Evolutionary conservation across 2,888 invertebrate genomes (phyloP).

Genomic region (Stictocephala bisonia): DNA sequence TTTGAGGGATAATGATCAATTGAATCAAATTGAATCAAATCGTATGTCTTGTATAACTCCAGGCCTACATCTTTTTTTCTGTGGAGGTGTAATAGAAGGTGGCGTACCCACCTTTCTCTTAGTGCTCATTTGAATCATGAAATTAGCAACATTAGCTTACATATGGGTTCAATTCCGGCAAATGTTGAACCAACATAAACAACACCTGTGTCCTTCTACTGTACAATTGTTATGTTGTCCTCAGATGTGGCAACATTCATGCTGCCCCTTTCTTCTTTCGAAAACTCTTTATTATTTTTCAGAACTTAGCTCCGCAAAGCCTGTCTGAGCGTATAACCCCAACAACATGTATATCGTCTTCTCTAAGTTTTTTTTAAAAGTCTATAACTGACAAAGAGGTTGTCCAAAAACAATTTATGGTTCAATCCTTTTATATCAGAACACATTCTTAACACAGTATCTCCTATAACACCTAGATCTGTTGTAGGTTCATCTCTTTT

Average conservation of each 20-base stretch:
- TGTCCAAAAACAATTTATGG: constrained; percentile 46
- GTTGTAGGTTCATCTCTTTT: neutral
- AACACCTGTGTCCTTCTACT: constrained; percentile 45
- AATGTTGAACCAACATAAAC: constrained; percentile 45
- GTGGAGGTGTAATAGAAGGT: too few relatives aligned
- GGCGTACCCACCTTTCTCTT: too few relatives aligned
- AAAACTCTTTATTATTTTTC: neutral
- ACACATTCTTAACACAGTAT: neutral
- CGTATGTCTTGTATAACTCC: too few relatives aligned
- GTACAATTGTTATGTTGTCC: constrained; percentile 43
- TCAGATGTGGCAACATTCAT: constrained; percentile 15
- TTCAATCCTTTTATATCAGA: constrained; percentile 15
- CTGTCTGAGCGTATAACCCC: constrained; percentile 27
- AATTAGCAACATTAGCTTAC: too few relatives aligned
- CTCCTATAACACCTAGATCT: neutral
- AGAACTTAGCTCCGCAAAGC: neutral
- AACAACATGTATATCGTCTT: constrained; percentile 38
- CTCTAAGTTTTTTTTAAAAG: constrained; percentile 12
- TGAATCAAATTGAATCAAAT: too few relatives aligned
- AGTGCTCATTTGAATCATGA: too few relatives aligned
- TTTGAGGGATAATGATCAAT: too few relatives aligned
- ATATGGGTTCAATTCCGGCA: constrained; percentile 31
- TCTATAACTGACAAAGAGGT: constrained; percentile 42
- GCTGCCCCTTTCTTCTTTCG: constrained; percentile 6
- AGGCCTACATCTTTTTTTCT: too few relatives aligned